Base-by-base conservation (phyloP, 2,888 invertebrate genomes). In the Drosophila kuntzei region DNA sequence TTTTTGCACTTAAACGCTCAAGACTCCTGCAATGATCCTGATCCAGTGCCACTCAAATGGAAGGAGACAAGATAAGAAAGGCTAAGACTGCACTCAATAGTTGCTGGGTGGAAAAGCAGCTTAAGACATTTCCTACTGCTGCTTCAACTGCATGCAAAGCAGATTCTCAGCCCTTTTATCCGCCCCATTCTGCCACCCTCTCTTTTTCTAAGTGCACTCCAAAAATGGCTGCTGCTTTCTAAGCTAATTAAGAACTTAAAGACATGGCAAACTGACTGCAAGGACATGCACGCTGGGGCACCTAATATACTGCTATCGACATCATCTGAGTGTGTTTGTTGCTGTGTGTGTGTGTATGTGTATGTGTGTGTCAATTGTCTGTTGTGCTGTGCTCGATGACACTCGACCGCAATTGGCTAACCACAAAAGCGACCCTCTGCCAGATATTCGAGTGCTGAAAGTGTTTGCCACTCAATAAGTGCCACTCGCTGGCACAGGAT, bases 351-450 rank as follows among this genome's bases (percentile, higher is more conserved):
- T 43, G 46, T 62, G 36, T 62, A 58, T 61, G 43, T 64, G 46
- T 47, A 25, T 32, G 54, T 46, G 39, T 54, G 34, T 37, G 34
- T 49, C 25, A 22, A 29, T 25, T 55, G 63, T 59, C 65, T 25
- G 57, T 43, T 64, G 22, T 62, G 22, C 43, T 44, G 22, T 76
- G 66, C 73, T 81, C 85, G 72, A 81, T 85, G 88, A 63, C 65
- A 72, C 79, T 85, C 69, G 68, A 79, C 82, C 86, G 72, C 87
- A 84, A 84, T 86, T 83, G 68, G 54, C 50, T 37, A 76, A 53
- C 60, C 32, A 41, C 63, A 59, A 62, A 43, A 51, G 57, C 34
- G 25, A 61, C 60, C 46, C 36, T 44, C 32, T 5, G 49, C 34
- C 49, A 37, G 54, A 43, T 37, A 50, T 70, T 16, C 39, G 36